A percentile compares a stretch with the other conserved stretches of the same genome.
phyloP scores from a whole-genome alignment of 2,888 invertebrate genomes.

The Stenolophus ochropezus region DNA sequence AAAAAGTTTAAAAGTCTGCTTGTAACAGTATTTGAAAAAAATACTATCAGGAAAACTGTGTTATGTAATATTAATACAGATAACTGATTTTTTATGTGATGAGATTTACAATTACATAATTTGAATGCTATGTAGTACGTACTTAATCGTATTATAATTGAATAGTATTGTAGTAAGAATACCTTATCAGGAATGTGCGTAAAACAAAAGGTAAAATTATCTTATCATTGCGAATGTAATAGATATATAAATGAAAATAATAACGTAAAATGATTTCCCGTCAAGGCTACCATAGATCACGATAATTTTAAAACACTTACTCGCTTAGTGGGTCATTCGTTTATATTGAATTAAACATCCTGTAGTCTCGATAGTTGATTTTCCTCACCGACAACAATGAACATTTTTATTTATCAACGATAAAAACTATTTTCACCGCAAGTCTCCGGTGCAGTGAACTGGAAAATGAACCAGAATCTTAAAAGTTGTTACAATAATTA shows the following conservation, averaged over 20 bases:
- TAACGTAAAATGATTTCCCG: background rate
- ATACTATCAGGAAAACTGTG: no score
- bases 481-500: conserved; percentile 23
- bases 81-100: no score
- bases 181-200: background rate
- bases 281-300: conserved; percentile 23
- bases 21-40: no score
- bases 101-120: background rate
- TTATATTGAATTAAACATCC: conserved; percentile 11
- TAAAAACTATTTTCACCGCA: conserved; percentile 28
- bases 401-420: background rate
- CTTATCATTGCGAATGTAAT: background rate
- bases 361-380: background rate
- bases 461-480: conserved; percentile 13
- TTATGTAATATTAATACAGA: no score
- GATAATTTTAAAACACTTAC: background rate
- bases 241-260: conserved; percentile 8
- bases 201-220: background rate
- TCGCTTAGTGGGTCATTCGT: conserved; percentile 6
- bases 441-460: conserved; percentile 5
- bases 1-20: no score
- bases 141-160: conserved; percentile 1
- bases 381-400: background rate
- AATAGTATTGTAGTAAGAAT: background rate
- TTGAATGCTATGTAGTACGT: conserved; percentile 9